Base-by-base conservation (phyloP, 2,888 invertebrate species). In the Acanthopleura granulata region DNA sequence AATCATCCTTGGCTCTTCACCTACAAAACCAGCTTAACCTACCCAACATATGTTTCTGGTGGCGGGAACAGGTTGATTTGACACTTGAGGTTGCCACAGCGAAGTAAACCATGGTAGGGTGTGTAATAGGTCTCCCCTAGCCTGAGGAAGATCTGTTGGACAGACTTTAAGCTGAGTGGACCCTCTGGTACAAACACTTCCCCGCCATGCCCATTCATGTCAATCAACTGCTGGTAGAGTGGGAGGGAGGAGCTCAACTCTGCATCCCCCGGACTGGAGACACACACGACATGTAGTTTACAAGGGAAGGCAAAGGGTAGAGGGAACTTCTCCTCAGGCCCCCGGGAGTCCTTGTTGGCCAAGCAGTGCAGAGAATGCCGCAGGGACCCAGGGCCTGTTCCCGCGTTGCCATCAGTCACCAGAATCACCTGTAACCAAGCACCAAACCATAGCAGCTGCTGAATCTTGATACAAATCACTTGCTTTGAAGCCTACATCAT, bases 241-340 rank as follows among this genome's bases (percentile, higher is more conserved):
- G 94, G 94, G 89, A 95, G 92, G 25, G 94, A 93, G 91, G 90
- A 83, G 77, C 87, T 86, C 9, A 91, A 78, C 40, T 86, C 87
- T 9, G 89, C 81, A 69, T 91, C 91, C 75, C 83, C 83, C 14
- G 87, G 86, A 76, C 87, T 87, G 71, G 88, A 86, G 15, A 92
- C 83, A 76, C 91, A 90, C 49, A 92, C 85, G 27, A 92, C 85
- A 78, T 91, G 95, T 79, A 97, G 92, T 91, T 95, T 95, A 72
- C 94, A 94, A 16, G 95, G 95, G 89, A 95, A 95, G 15, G 95
- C 92, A 84, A 95, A 95, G 11, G 95, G 95, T 50, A 96, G 89
- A 49, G 95, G 95, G 81, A 94, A 93, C 30, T 92, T 92, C 84
- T 82, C 81, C 4, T 83, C 84, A 30, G 27, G 30, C 30, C 27